These are phyloP conservation scores for Pseudolaguvia tuberculata DNA, from an alignment of 2,113 vertebrate species.

Conservation along the genomic window DNA sequence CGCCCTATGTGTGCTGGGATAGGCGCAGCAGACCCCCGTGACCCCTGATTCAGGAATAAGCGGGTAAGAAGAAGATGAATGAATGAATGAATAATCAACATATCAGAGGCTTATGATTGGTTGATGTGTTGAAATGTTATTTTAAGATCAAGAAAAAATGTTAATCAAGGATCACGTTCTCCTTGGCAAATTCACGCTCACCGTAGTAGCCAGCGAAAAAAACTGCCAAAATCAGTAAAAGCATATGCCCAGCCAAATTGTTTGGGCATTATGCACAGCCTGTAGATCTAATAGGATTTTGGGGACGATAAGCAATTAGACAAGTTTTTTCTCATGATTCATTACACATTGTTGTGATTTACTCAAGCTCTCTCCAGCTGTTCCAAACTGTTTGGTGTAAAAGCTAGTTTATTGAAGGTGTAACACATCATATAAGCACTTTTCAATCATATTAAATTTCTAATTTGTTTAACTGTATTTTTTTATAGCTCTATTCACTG, in stretches of 20 bases:
- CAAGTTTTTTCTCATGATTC: conserved; percentile 48
- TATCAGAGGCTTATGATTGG: too few relatives aligned
- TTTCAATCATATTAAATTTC: too few relatives aligned
- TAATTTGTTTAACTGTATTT: not conserved
- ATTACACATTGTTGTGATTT: too few relatives aligned
- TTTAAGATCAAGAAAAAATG: too few relatives aligned
- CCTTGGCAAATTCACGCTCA: too few relatives aligned
- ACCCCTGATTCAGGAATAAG: too few relatives aligned
- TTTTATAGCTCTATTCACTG: not conserved
- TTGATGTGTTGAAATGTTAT: too few relatives aligned
- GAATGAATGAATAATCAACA: too few relatives aligned
- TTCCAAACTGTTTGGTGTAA: conserved; percentile 44
- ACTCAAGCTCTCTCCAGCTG: conserved; percentile 56
- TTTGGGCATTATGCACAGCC: conserved; percentile 42
- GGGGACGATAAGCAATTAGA: conserved; percentile 35
- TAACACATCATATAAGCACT: not conserved
- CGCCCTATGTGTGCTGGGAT: too few relatives aligned
- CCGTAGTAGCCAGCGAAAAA: not conserved
- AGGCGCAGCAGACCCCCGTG: too few relatives aligned
- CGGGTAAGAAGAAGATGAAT: too few relatives aligned
- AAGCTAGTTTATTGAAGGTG: conserved; percentile 19
- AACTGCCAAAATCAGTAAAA: conserved; percentile 5
- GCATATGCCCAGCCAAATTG: conserved; percentile 49
- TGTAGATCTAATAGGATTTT: conserved; percentile 32
- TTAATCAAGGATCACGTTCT: too few relatives aligned